A percentile compares a stretch with the other conserved stretches of the same genome.
Conservation (phyloP, 2,888 invertebrate species). For the Rhagophthalmus giganteus region DNA sequence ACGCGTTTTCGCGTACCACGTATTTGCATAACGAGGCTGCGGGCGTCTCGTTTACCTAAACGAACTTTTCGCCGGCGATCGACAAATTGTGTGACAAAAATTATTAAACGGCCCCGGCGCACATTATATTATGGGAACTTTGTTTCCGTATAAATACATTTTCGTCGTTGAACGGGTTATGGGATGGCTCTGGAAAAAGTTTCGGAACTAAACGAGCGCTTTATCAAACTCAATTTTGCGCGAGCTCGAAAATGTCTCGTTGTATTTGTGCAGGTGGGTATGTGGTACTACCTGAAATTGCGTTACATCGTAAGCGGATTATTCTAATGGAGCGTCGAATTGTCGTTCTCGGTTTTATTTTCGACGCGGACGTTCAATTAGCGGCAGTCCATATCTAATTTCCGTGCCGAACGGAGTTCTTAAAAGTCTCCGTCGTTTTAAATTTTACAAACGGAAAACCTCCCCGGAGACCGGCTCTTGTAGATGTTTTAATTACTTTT, state of each 20-base stretch:
- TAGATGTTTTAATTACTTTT: slow-evolving; percentile 26
- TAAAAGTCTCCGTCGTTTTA: slow-evolving; percentile 19
- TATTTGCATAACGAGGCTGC: too few relatives aligned
- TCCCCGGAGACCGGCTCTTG: slow-evolving; percentile 12
- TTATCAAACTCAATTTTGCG: too few relatives aligned
- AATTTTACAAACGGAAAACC: slow-evolving; percentile 19
- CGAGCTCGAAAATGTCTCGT: too few relatives aligned
- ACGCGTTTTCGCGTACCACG: too few relatives aligned
- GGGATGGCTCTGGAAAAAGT: background rate
- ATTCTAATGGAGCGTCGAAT: slow-evolving; percentile 21
- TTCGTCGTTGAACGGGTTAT: too few relatives aligned
- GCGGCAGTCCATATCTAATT: slow-evolving; percentile 24
- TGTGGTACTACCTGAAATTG: too few relatives aligned
- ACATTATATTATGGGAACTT: too few relatives aligned
- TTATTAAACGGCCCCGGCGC: too few relatives aligned
- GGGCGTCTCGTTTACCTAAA: too few relatives aligned
- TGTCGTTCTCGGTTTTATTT: slow-evolving; percentile 21
- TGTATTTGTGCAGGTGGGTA: too few relatives aligned
- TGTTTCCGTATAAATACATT: too few relatives aligned
- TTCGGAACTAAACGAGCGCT: background rate
- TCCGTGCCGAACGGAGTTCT: slow-evolving; percentile 21
- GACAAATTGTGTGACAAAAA: background rate
- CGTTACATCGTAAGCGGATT: slow-evolving; percentile 14
- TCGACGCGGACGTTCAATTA: slow-evolving; percentile 21
- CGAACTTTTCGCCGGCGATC: background rate